Percentiles rank a stretch among this genome's conserved stretches.
phyloP scores from a whole-genome alignment of 1,140 invertebrate genomes.

The Anastrepha ludens region DNA sequence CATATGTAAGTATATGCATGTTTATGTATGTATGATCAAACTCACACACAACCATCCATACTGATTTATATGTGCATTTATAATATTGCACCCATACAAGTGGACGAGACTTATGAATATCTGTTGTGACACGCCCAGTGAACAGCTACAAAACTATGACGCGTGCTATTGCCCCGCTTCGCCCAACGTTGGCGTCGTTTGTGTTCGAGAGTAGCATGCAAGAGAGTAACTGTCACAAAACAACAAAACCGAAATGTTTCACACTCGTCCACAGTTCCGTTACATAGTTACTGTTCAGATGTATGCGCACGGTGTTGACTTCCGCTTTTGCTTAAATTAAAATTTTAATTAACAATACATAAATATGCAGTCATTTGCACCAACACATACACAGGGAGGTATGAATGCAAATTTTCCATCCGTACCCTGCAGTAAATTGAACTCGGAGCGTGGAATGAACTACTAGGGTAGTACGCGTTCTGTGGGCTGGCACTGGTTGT shows the following conservation, averaged over 20 bases:
- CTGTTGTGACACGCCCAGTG: background rate
- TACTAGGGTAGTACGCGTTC: too few relatives aligned
- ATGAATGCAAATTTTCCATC: background rate
- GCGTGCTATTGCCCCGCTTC: background rate
- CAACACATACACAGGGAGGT: background rate
- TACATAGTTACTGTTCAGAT: background rate
- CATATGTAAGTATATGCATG: too few relatives aligned
- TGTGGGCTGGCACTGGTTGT: too few relatives aligned
- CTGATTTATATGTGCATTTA: background rate
- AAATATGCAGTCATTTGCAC: background rate
- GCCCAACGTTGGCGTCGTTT: background rate
- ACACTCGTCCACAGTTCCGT: too few relatives aligned
- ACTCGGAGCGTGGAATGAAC: too few relatives aligned
- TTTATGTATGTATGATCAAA: too few relatives aligned
- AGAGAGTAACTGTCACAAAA: background rate
- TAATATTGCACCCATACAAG: background rate
- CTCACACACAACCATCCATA: background rate
- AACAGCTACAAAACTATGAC: background rate
- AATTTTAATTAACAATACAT: constrained; percentile 46
- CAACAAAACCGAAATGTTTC: too few relatives aligned
- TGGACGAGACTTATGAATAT: background rate
- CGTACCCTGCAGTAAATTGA: too few relatives aligned
- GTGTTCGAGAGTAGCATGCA: background rate
- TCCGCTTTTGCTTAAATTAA: constrained; percentile 45
- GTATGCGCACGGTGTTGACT: constrained; percentile 12